Percentiles rank a stretch among this genome's conserved stretches.
These are phyloP conservation scores for Ophioninae sp. DNA, from an alignment of 2,888 invertebrate species.

Conservation along the genomic window DNA sequence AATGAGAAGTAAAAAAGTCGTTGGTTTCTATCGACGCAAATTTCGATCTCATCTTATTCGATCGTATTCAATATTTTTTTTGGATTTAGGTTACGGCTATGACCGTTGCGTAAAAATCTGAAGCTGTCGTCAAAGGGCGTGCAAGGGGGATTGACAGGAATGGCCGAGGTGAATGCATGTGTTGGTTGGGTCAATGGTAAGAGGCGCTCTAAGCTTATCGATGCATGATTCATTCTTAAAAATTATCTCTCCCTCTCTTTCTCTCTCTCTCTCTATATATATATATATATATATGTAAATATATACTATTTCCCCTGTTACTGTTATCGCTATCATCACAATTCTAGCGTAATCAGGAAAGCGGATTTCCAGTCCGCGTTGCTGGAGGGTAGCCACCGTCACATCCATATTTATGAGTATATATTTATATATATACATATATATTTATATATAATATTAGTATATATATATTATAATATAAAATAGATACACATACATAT, in stretches of 20 bases:
- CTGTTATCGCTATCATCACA: conserved; percentile 36
- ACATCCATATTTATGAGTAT: no score
- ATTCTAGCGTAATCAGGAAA: conserved; percentile 40
- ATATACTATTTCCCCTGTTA: conserved; percentile 13
- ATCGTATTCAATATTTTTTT: no score
- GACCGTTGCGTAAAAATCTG: no score
- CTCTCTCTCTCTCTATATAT: background rate
- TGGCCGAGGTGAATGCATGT: conserved; percentile 41
- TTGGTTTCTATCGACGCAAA: no score
- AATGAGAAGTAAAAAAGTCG: no score
- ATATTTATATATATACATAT: no score
- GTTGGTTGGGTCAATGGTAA: conserved; percentile 59
- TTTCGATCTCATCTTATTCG: no score
- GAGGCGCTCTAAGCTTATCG: conserved; percentile 48
- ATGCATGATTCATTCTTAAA: conserved; percentile 25
- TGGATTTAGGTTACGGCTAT: no score
- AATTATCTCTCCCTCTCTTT: background rate
- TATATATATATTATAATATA: no score
- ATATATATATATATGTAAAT: background rate
- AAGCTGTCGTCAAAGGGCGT: background rate
- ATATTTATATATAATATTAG: no score
- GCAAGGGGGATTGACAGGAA: conserved; percentile 50
- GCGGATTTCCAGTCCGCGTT: background rate
- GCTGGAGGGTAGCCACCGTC: background rate
- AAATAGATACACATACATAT: no score